These are phyloP conservation scores for Terrapene triunguis DNA, from an alignment of 2,113 vertebrate genomes.

Conservation along the genomic window DNA sequence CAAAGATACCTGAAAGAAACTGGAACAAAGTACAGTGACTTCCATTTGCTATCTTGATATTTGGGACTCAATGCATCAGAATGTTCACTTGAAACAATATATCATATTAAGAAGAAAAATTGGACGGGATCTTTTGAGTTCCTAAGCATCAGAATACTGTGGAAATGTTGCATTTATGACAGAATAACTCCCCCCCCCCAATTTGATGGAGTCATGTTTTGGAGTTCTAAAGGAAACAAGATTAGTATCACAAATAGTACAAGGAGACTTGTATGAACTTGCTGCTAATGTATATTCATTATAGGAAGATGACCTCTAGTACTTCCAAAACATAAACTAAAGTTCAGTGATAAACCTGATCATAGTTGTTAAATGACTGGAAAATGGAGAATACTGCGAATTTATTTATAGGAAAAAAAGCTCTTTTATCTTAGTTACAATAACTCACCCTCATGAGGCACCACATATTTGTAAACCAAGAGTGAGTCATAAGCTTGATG, in stretches of 20 bases:
- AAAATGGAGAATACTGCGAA: constrained; percentile 21
- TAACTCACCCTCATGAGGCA: constrained; percentile 14
- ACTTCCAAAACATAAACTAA: constrained; percentile 4
- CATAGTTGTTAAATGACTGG: not conserved
- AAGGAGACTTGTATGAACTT: not conserved
- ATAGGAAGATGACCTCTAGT: not conserved
- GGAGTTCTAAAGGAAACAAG: not conserved
- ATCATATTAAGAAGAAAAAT: not conserved
- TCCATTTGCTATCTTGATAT: not conserved
- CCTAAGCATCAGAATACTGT: not conserved
- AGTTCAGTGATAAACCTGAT: constrained; percentile 12
- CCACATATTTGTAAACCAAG: not conserved
- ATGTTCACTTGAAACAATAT: not conserved
- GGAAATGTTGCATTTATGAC: not conserved
- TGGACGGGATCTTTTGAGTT: not conserved
- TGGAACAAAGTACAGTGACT: too few species aligned
- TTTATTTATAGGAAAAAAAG: constrained; percentile 46
- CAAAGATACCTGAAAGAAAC: too few species aligned
- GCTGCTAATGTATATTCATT: not conserved
- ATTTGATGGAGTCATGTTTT: not conserved
- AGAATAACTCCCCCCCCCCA: not conserved
- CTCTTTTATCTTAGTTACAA: constrained; percentile 39
- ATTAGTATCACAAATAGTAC: not conserved
- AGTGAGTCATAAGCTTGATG: constrained; percentile 16
- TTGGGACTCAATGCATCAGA: not conserved